Evolutionary conservation across 1,140 invertebrate species (phyloP), one percentile per base, ranked within the genome.

Genomic region (Sitobion miscanthi): DNA sequence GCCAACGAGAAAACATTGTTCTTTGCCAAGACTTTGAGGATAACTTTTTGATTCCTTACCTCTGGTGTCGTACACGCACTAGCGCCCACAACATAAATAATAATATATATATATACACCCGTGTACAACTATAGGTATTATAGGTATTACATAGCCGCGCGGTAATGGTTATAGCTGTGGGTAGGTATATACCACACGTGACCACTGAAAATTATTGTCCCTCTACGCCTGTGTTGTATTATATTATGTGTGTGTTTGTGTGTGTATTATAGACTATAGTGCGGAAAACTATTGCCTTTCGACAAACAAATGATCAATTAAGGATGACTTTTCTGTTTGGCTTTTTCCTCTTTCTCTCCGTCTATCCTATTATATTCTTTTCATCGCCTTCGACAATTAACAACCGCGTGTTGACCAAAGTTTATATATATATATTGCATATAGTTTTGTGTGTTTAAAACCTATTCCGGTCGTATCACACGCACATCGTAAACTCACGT

Each of bases 31-130:
- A 89, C 49, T 89, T 89, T 54, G 52, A 57, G 35, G 21, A 57
- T 89, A 89, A 89, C 52, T 89, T 89, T 89, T 89, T 89, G 88
- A 89, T 89, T 89, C 35, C 35, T 57, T 57, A 89, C 52, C 35
- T 89, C 35, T 9, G 49, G 49, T 11, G 25, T 47, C 45, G 21
- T 11, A 54, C 23, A 52, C 6, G 9, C 23, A 45, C 82, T 1
- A 0, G 30, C 30, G 30, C 83, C 2, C 30, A 14, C 30, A 14
- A 69, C 11, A 69, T 69, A 14, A n/a, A n/a, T n/a, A 17, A 14
- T 20, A 23, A 85, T 35, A 38, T 42, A 83, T 21, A 83, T 21
- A 25, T 25, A 42, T 45, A 85, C 3, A 25, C 8, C 11, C 83
- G 6, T 45, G 83, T n/a, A n/a, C 25, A 11, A 49, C 8, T 49